These are phyloP conservation scores for Brachyptera risi DNA, from an alignment of 2,888 invertebrate genomes.

Conservation along the genomic window DNA sequence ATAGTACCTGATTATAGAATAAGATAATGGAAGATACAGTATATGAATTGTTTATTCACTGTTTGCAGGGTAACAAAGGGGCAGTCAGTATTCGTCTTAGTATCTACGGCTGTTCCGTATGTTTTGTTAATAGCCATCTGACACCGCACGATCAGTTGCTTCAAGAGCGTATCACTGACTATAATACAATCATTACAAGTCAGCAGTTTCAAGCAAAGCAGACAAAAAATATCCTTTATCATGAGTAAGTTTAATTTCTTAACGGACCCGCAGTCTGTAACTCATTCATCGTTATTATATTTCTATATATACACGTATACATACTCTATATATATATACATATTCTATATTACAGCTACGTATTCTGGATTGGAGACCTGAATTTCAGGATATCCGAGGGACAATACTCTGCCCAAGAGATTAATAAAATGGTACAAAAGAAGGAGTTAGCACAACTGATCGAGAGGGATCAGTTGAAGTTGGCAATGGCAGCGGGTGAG, in stretches of 20 bases:
- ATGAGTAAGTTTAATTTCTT: slow-evolving; percentile 66
- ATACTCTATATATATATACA: too few relatives aligned
- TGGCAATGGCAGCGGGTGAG: slow-evolving; percentile 65
- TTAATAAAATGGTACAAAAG: slow-evolving; percentile 60
- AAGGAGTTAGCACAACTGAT: slow-evolving; percentile 63
- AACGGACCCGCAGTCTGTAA: too few relatives aligned
- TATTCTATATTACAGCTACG: slow-evolving; percentile 70
- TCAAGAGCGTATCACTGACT: slow-evolving; percentile 82
- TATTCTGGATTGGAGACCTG: slow-evolving; percentile 89
- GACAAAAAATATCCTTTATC: slow-evolving; percentile 80
- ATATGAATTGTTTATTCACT: too few relatives aligned
- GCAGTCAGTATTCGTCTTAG: slow-evolving; percentile 84
- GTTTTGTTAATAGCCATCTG: slow-evolving; percentile 85
- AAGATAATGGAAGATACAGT: too few relatives aligned
- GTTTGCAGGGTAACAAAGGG: slow-evolving; percentile 87
- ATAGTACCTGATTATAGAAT: too few relatives aligned
- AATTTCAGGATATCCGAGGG: slow-evolving; percentile 75
- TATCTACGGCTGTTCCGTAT: slow-evolving; percentile 82
- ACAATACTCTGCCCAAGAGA: slow-evolving; percentile 59
- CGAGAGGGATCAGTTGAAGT: slow-evolving; percentile 69
- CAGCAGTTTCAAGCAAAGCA: slow-evolving; percentile 71
- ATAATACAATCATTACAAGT: slow-evolving; percentile 77
- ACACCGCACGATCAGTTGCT: slow-evolving; percentile 84
- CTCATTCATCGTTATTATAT: too few relatives aligned
- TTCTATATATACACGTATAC: too few relatives aligned